Evolutionary conservation across 2,888 invertebrate genomes (phyloP).

Genomic region (Therioaphis trifolii): DNA sequence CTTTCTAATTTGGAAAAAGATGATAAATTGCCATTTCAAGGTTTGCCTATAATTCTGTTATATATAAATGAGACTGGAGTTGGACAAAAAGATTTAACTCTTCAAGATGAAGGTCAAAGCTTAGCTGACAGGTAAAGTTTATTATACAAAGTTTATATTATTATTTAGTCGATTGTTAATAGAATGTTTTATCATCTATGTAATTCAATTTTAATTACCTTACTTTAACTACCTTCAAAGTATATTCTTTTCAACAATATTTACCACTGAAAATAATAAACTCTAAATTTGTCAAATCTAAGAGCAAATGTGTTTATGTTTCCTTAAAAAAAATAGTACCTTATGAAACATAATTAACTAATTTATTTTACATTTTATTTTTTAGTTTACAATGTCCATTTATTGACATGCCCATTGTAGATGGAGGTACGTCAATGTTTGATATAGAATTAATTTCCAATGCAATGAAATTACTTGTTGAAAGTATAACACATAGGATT

Average conservation of each 20-base stretch:
- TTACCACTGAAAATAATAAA: no score
- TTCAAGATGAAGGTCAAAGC: slow-evolving; percentile 90
- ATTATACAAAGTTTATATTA: no score
- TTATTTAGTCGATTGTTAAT: no score
- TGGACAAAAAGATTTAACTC: slow-evolving; percentile 79
- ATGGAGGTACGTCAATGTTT: slow-evolving; percentile 68
- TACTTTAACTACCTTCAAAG: no score
- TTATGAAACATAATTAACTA: no score
- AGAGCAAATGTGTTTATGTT: no score
- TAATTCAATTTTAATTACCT: no score
- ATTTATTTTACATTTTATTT: slow-evolving; percentile 52
- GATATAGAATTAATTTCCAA: slow-evolving; percentile 77
- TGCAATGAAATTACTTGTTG: slow-evolving; percentile 79
- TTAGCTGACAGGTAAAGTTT: slow-evolving; percentile 82
- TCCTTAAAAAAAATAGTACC: no score
- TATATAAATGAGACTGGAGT: slow-evolving; percentile 79
- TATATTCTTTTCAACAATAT: no score
- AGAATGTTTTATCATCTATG: no score
- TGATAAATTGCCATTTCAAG: slow-evolving; percentile 86
- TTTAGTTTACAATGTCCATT: slow-evolving; percentile 85
- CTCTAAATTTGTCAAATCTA: no score
- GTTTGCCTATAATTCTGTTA: slow-evolving; percentile 89
- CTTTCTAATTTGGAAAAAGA: slow-evolving; percentile 90
- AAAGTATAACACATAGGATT: slow-evolving; percentile 82
- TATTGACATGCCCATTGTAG: slow-evolving; percentile 79